Evolutionary conservation across 1,140 invertebrate genomes (phyloP).

Genomic region (Rhopalosiphum maidis): DNA sequence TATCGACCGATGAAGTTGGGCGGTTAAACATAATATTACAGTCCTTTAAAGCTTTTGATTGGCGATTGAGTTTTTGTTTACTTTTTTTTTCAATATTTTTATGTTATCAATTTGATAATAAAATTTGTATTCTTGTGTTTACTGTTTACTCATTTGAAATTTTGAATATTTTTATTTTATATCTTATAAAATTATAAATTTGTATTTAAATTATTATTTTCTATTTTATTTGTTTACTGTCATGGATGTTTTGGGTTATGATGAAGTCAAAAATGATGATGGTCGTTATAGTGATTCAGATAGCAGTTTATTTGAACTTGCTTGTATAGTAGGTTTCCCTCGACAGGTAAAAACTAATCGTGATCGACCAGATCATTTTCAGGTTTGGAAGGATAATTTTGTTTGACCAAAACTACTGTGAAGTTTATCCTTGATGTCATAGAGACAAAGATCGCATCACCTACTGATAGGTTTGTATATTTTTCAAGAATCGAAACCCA

Average conservation of each 20-base stretch:
- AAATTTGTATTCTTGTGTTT: neutral
- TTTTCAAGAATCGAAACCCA: neutral
- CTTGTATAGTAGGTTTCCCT: constrained; percentile 4
- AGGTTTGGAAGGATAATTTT: neutral
- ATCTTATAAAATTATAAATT: neutral
- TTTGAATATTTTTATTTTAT: neutral
- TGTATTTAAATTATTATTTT: neutral
- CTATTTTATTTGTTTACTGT: neutral
- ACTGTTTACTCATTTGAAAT: neutral
- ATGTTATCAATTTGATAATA: neutral
- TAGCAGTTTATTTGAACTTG: constrained; percentile 25
- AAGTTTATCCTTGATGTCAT: constrained; percentile 24
- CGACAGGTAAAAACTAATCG: neutral
- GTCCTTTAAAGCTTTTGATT: neutral
- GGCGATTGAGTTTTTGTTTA: neutral
- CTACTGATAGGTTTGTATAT: neutral
- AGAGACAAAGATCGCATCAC: constrained; percentile 32
- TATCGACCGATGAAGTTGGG: neutral
- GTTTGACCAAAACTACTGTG: constrained; percentile 20
- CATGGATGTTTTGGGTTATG: neutral
- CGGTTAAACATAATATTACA: neutral
- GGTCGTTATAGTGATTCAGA: constrained; percentile 20
- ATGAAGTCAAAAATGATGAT: neutral
- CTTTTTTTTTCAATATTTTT: neutral
- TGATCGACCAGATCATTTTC: constrained; percentile 25